A percentile compares a stretch with the other conserved stretches of the same genome.
Conservation (phyloP, 2,888 invertebrate species). For the Drosophila barbarae region DNA sequence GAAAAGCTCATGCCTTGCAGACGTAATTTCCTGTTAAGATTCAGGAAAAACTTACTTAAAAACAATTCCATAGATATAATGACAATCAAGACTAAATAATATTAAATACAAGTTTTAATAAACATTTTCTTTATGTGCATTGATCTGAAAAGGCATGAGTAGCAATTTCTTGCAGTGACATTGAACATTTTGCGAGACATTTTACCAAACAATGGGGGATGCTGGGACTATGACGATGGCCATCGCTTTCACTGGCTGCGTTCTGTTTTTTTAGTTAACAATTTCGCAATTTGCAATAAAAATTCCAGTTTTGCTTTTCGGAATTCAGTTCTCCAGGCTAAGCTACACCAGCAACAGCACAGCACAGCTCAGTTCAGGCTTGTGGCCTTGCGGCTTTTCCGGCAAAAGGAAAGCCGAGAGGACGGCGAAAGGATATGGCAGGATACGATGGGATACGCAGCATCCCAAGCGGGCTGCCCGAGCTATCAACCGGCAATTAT, state of each 20-base stretch:
- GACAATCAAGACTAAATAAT: too few species aligned
- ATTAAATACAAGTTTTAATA: neutral
- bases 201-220: conserved; percentile 39
- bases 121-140: conserved; percentile 21
- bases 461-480: conserved; percentile 37
- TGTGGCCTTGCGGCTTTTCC: conserved; percentile 39
- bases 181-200: conserved; percentile 54
- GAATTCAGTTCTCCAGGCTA: conserved; percentile 57
- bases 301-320: conserved; percentile 72
- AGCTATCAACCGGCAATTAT: conserved; percentile 66
- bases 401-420: conserved; percentile 7
- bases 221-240: conserved; percentile 18
- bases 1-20: neutral
- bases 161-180: conserved; percentile 55
- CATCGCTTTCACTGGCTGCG: conserved; percentile 33
- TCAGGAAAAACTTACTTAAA: neutral
- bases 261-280: conserved; percentile 62
- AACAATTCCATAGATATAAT: neutral
- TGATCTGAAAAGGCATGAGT: conserved; percentile 49
- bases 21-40: neutral
- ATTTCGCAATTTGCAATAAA: conserved; percentile 74
- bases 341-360: conserved; percentile 8
- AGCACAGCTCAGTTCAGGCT: conserved; percentile 21
- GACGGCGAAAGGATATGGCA: conserved; percentile 9
- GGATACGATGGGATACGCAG: conserved; percentile 49